Evolutionary conservation across 2,113 vertebrate species (phyloP), one percentile per base, ranked within the genome.

Genomic region (Crotophaga sulcirostris): DNA sequence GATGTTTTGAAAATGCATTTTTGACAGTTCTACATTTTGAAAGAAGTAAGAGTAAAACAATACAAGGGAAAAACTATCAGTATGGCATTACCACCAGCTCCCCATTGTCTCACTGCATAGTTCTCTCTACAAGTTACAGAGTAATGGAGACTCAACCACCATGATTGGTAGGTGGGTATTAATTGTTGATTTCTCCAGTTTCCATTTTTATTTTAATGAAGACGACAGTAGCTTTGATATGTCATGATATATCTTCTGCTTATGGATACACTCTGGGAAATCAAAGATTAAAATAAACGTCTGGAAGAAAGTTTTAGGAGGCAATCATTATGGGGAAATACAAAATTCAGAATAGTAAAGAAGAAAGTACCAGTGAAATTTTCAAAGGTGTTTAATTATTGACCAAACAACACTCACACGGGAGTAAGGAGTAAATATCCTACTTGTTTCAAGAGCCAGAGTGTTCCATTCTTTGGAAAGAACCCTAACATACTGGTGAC

Each of bases 11-110:
- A 89, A 80, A 63, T 29, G 33, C 6, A 26, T 74, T 84, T 92
- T 89, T 91, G 58, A 81, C 76, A 77, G 23, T 23, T 94, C 23
- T 56, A 67, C 25, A 36, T 67, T 81, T 74, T 89, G 77, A 94
- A 69, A 26, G 58, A 92, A 73, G 19, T 9, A 68, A 26, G 26
- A 31, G 15, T 52, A 52, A 59, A 77, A 96, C 69, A 69, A 92
- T 52, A 62, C n/a, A 67, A 67, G 45, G 19, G 74, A 62, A 74
- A 31, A 54, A 16, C 31, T 69, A 54, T 13, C 31, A 80, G 29
- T 77, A 36, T 55, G 72, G 15, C 25, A 77, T 73, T 92, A 7
- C 25, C 2, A 4, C 73, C 45, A 77, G 18, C 33, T 90, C 33
- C 28, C 11, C 28, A 25, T 21, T n/a, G 52, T 80, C 13, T n/a